A percentile compares a stretch with the other conserved stretches of the same genome.
Evolutionary conservation across 2,888 invertebrate species (phyloP).

Genomic region (Globia sparganii): DNA sequence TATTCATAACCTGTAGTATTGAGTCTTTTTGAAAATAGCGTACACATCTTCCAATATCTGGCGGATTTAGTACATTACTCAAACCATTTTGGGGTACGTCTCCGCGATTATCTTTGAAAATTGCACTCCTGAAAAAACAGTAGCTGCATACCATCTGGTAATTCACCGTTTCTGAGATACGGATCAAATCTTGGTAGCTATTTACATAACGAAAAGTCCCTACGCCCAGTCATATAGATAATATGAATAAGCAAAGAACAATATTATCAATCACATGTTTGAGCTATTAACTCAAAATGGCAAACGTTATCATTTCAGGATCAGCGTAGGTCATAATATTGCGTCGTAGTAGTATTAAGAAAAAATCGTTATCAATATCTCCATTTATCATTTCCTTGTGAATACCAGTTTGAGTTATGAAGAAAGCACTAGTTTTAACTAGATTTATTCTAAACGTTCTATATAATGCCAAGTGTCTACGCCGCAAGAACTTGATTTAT

Average conservation of each 20-base stretch:
- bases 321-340: conserved; percentile 39
- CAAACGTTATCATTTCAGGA: conserved; percentile 30
- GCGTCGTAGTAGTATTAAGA: conserved; percentile 21
- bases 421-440: conserved; percentile 36
- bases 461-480: not conserved
- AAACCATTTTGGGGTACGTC: not conserved
- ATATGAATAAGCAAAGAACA: conserved; percentile 4
- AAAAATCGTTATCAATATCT: conserved; percentile 22
- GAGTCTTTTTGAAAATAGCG: not conserved
- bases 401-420: conserved; percentile 1
- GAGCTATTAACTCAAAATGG: conserved; percentile 9
- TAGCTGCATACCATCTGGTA: not conserved
- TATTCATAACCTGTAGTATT: no score
- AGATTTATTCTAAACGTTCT: conserved; percentile 20
- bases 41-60: not conserved
- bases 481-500: conserved; percentile 9
- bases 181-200: not conserved
- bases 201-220: conserved; percentile 1
- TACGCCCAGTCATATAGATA: not conserved
- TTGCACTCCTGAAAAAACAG: not conserved
- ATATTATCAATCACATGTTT: conserved; percentile 7
- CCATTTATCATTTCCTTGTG: conserved; percentile 17
- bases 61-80: not conserved
- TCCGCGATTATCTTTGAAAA: not conserved
- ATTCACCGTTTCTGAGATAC: not conserved